A percentile compares a stretch with the other conserved stretches of the same genome.
Conservation (phyloP, 2,797 vertebrate species). For the Neostethus bicornis region DNA sequence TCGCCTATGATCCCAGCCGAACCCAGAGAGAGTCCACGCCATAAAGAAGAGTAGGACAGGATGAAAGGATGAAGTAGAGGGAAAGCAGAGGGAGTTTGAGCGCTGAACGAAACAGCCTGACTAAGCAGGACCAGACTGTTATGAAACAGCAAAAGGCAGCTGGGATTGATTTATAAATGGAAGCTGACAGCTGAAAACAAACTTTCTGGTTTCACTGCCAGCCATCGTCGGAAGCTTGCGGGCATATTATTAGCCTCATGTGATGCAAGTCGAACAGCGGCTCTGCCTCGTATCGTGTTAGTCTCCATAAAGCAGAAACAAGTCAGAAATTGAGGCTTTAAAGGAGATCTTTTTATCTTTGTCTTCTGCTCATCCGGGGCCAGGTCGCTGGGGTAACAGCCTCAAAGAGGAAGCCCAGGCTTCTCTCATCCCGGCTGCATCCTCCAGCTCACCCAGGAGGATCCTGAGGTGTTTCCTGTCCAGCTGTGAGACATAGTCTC, state of each 20-base stretch:
- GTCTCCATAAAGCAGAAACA: slow-evolving; percentile 27
- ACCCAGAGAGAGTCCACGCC: slow-evolving; percentile 17
- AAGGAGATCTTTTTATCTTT: not conserved
- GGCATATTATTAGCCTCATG: slow-evolving; percentile 61
- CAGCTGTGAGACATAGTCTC: too few species aligned
- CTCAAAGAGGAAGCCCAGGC: too few species aligned
- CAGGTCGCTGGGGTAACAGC: too few species aligned
- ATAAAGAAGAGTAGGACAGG: slow-evolving; percentile 18
- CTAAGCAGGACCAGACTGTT: slow-evolving; percentile 63
- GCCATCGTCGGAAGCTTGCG: slow-evolving; percentile 54
- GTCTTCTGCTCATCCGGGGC: too few species aligned
- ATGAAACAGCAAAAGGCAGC: slow-evolving; percentile 63
- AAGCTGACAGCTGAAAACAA: slow-evolving; percentile 75
- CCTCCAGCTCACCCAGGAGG: too few species aligned
- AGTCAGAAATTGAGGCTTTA: not conserved
- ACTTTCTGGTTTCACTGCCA: slow-evolving; percentile 73
- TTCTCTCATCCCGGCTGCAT: too few species aligned
- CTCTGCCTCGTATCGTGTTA: slow-evolving; percentile 39
- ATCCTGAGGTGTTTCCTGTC: too few species aligned
- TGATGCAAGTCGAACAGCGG: slow-evolving; percentile 47
- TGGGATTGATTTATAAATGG: slow-evolving; percentile 72
- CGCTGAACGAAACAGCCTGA: slow-evolving; percentile 45
- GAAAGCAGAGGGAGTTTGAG: slow-evolving; percentile 17
- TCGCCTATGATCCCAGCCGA: slow-evolving; percentile 40
- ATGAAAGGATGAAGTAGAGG: slow-evolving; percentile 11